Evolutionary conservation across 2,113 vertebrate genomes (phyloP), one percentile per base, ranked within the genome.

Genomic region (Halcyon malimbica): DNA sequence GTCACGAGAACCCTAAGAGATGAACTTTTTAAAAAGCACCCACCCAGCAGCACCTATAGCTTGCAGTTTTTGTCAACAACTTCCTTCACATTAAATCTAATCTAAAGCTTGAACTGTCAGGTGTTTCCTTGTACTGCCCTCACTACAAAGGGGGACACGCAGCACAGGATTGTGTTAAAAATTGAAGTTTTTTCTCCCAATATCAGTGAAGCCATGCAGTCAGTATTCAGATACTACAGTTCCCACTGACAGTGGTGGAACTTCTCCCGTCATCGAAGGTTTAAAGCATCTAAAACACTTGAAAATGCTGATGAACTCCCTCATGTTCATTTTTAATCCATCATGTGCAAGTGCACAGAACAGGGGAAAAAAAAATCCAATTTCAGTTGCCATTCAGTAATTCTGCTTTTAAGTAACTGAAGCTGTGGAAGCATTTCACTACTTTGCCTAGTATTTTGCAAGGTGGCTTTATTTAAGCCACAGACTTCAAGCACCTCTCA

Each of bases 261-360:
- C 51, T 50, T 51, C 54, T 82, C 24, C 13, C 3, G 13, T 71
- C 44, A 62, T 14, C 16, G 56, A 28, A 19, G 29, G 19, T 39
- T 46, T 54, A 48, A 56, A 62, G 28, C 33, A 79, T 16, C 33
- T 44, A 24, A 68, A 74, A 35, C 17, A 20, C 26, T 39, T 67
- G 10, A 78, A 79, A 51, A 62, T 20, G 18, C 44, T 31, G 12
- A 42, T 23, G 4, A 73, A 62, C 8, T 7, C 33, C 28, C 31
- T 50, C 14, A 11, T 0, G 0, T 39, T 44, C 1, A 2, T 17
- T 83, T 68, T 60, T 39, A 73, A 51, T 67, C 16, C 8, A n/a
- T 7, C 33, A 39, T 3, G 5, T 56, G 16, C 35, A 54, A 46
- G 13, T 16, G 13, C 57, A 42, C 16, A 37, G 13, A 90, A 76